Conservation (phyloP, 2,797 vertebrate genomes). For the Coregonus ussuriensis region DNA sequence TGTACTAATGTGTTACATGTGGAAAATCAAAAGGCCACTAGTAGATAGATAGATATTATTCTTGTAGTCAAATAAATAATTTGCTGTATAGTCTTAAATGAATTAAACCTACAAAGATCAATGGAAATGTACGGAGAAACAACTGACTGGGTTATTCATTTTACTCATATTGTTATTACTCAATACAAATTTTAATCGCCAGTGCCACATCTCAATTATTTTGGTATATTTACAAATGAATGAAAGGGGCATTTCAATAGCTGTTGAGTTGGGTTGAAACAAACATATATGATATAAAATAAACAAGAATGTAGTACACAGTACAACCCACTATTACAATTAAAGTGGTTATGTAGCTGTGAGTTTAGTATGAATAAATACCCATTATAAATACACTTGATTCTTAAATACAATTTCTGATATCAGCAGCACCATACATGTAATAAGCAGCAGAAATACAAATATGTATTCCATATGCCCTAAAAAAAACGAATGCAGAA, state of each 20-base stretch:
- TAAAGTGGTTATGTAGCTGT: background rate
- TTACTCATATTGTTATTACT: background rate
- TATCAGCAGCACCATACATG: background rate
- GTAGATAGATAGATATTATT: constrained; percentile 55
- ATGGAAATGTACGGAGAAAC: background rate
- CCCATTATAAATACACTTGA: background rate
- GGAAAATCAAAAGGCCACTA: constrained; percentile 59
- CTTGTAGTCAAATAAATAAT: constrained; percentile 37
- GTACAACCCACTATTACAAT: background rate
- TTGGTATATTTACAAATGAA: background rate
- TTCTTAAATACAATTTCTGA: background rate
- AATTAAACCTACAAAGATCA: background rate
- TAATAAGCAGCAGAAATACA: background rate
- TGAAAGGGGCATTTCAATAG: background rate
- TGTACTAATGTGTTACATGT: constrained; percentile 67
- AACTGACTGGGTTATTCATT: too few species aligned
- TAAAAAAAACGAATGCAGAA: background rate
- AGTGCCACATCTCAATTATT: background rate
- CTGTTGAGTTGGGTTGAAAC: background rate
- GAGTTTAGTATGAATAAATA: background rate
- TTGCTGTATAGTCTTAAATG: background rate
- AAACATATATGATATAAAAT: background rate
- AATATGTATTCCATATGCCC: constrained; percentile 3
- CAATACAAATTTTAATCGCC: background rate
- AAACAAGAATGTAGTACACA: background rate